These are phyloP conservation scores for Andrena chrysosceles DNA, from an alignment of 2,888 invertebrate species.

Conservation along the genomic window DNA sequence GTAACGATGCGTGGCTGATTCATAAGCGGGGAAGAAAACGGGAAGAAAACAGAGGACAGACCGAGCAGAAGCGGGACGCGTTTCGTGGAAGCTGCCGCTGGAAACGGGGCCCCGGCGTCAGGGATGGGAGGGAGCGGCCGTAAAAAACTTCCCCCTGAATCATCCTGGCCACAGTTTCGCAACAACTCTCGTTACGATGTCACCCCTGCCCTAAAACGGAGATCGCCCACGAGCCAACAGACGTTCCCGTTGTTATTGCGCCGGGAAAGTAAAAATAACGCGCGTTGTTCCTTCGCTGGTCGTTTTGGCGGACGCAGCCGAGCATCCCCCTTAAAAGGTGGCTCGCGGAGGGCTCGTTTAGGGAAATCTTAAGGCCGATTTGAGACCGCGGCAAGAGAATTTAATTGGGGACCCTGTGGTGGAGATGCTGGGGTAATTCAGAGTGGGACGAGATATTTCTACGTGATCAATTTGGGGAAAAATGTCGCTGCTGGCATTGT, in stretches of 20 bases:
- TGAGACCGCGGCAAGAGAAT: conserved; percentile 7
- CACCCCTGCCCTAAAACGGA: conserved; percentile 58
- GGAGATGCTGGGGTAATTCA: background rate
- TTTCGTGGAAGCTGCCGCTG: conserved; percentile 36
- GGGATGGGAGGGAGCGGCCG: conserved; percentile 16
- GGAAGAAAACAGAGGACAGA: conserved; percentile 21
- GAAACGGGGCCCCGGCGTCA: conserved; percentile 23
- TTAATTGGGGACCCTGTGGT: conserved; percentile 7
- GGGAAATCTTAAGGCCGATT: conserved; percentile 23
- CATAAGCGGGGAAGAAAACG: conserved; percentile 56
- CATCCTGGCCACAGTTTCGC: conserved; percentile 69
- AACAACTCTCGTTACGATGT: conserved; percentile 74
- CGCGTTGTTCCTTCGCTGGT: conserved; percentile 30
- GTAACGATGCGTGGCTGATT: conserved; percentile 71
- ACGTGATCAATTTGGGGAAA: background rate
- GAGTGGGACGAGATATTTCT: background rate
- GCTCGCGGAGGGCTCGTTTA: conserved; percentile 6
- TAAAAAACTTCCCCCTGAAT: conserved; percentile 65
- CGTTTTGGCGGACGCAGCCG: background rate
- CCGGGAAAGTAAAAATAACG: conserved; percentile 61
- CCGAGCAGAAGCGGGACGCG: conserved; percentile 45
- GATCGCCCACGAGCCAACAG: conserved; percentile 59
- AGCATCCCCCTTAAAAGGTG: background rate
- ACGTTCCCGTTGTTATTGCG: conserved; percentile 69
- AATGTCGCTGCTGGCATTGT: background rate